A percentile compares a stretch with the other conserved stretches of the same genome.
phyloP scores from a whole-genome alignment of 1,140 invertebrate species.

The Fopius arisanus region DNA sequence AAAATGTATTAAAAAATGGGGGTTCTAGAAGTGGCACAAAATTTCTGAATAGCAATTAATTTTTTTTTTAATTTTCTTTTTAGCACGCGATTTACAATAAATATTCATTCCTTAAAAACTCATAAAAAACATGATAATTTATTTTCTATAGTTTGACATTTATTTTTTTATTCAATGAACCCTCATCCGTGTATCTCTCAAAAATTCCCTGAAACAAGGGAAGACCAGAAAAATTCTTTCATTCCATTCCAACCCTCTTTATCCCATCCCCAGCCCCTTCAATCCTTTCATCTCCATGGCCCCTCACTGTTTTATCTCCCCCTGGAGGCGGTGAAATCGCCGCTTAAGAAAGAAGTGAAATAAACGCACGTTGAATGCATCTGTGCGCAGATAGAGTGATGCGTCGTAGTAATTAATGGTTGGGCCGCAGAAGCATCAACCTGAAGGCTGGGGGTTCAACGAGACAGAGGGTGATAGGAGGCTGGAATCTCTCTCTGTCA shows the following conservation, averaged over 20 bases:
- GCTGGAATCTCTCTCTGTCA: neutral
- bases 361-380: constrained; percentile 1
- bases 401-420: constrained; percentile 2
- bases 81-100: too few relatives aligned
- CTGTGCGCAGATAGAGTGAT: constrained; percentile 1
- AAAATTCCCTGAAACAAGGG: neutral
- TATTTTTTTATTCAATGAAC: too few relatives aligned
- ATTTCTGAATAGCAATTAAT: too few relatives aligned
- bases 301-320: neutral
- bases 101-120: too few relatives aligned
- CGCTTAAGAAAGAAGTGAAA: neutral
- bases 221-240: neutral
- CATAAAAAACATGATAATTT: too few relatives aligned
- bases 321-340: neutral
- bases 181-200: too few relatives aligned
- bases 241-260: neutral
- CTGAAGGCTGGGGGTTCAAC: neutral
- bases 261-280: neutral
- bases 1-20: too few relatives aligned
- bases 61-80: too few relatives aligned
- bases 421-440: neutral
- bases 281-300: neutral
- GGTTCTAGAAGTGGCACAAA: too few relatives aligned
- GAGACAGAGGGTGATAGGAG: neutral
- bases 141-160: too few relatives aligned